Conservation (phyloP, 2,797 vertebrate genomes). For the Crossoptilon crossoptilon region DNA sequence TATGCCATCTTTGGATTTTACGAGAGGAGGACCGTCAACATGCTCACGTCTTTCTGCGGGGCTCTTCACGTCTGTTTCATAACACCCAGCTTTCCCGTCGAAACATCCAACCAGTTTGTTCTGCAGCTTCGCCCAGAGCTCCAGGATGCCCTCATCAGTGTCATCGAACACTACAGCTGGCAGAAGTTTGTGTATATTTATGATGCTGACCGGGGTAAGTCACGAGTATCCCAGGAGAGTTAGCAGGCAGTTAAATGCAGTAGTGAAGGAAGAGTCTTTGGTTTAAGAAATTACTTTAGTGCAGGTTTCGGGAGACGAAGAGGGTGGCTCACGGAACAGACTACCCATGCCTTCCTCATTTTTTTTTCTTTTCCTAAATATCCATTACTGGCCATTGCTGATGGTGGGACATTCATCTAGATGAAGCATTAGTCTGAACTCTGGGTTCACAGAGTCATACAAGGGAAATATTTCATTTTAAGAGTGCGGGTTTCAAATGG, state of each 20-base stretch:
- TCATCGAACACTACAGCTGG: constrained; percentile 97
- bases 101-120: constrained; percentile 97
- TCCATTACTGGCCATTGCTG: not conserved
- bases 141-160: constrained; percentile 94
- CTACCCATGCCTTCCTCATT: not conserved
- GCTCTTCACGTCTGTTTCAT: constrained; percentile 98
- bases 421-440: not conserved
- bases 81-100: constrained; percentile 96
- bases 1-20: constrained; percentile 99
- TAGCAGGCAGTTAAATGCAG: not conserved
- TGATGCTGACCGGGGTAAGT: constrained; percentile 94
- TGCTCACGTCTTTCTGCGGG: constrained; percentile 98
- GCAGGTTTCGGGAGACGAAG: not conserved
- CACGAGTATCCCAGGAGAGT: not conserved
- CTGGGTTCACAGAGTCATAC: too few species aligned
- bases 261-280: not conserved
- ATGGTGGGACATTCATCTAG: not conserved
- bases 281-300: not conserved
- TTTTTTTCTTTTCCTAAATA: not conserved
- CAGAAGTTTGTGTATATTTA: constrained; percentile 99
- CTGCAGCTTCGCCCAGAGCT: constrained; percentile 97
- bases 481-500: not conserved
- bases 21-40: constrained; percentile 97
- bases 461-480: not conserved
- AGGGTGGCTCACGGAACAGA: not conserved